A percentile compares a stretch with the other conserved stretches of the same genome.
Evolutionary conservation across 1,140 invertebrate genomes (phyloP).

Genomic region (Bombus confusus): DNA sequence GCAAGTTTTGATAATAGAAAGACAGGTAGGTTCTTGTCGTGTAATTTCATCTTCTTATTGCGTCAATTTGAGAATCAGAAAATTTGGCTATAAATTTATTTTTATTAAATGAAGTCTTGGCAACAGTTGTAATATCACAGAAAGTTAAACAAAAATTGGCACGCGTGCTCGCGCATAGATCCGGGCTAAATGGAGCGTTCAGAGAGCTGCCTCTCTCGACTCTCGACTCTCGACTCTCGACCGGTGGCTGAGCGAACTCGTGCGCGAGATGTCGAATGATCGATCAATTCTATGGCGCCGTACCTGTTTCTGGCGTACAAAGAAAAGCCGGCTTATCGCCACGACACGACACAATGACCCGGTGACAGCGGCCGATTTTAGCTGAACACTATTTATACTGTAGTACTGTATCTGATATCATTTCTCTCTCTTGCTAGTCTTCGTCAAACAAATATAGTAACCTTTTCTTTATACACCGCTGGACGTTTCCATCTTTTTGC

Average conservation of each 20-base stretch:
- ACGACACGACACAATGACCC: slow-evolving; percentile 51
- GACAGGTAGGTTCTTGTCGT: too few relatives aligned
- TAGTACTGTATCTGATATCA: slow-evolving; percentile 6
- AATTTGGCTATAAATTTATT: too few relatives aligned
- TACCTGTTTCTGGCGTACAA: slow-evolving; percentile 50
- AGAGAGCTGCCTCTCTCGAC: slow-evolving; percentile 4
- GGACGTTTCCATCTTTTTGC: not conserved
- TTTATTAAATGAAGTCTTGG: not conserved
- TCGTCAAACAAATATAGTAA: not conserved
- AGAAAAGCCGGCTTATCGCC: slow-evolving; percentile 56
- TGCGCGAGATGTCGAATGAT: slow-evolving; percentile 55
- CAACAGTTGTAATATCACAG: not conserved
- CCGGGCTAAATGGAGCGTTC: slow-evolving; percentile 50
- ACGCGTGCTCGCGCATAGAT: slow-evolving; percentile 20
- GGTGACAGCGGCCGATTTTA: slow-evolving; percentile 56
- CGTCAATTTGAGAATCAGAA: too few relatives aligned
- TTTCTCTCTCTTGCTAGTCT: not conserved
- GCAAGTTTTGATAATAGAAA: too few relatives aligned
- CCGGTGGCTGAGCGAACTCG: slow-evolving; percentile 25
- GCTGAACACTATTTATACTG: slow-evolving; percentile 22
- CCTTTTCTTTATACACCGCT: not conserved
- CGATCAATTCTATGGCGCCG: slow-evolving; percentile 61
- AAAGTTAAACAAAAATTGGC: not conserved
- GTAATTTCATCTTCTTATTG: too few relatives aligned
- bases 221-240: not conserved